Percentiles rank a stretch among this genome's conserved stretches.
phyloP scores from a whole-genome alignment of 2,113 vertebrate species.

The Oceanodroma tethys region DNA sequence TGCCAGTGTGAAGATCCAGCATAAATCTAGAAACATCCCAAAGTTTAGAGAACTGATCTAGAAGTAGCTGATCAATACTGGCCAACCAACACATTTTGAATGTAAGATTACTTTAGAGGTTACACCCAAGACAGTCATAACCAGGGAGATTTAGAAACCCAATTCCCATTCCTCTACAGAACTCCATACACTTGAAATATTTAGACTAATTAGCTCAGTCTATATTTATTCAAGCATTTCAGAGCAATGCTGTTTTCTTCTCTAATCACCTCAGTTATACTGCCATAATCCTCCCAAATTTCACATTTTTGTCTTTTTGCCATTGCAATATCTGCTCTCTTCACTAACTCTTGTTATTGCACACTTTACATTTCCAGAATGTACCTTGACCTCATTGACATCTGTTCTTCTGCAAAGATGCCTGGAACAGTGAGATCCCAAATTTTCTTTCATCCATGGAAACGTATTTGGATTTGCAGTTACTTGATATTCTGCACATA shows the following conservation, averaged over 20 bases:
- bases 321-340: background rate
- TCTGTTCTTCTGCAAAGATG: background rate
- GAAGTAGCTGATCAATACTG: background rate
- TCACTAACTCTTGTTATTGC: background rate
- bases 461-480: background rate
- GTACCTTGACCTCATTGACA: constrained; percentile 64
- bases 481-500: constrained; percentile 11
- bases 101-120: background rate
- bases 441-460: background rate
- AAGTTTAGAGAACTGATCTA: background rate
- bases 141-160: background rate
- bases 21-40: background rate
- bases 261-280: background rate
- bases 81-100: background rate
- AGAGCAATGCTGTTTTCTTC: background rate
- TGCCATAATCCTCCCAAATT: background rate
- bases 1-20: background rate
- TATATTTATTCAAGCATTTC: background rate
- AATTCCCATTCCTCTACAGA: background rate
- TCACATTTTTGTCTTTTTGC: background rate
- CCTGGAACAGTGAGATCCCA: background rate
- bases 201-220: background rate
- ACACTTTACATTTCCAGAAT: background rate
- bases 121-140: background rate
- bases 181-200: background rate